Percentiles rank a stretch among this genome's conserved stretches.
phyloP scores from a whole-genome alignment of 2,113 vertebrate genomes.

The Okapia johnstoni region DNA sequence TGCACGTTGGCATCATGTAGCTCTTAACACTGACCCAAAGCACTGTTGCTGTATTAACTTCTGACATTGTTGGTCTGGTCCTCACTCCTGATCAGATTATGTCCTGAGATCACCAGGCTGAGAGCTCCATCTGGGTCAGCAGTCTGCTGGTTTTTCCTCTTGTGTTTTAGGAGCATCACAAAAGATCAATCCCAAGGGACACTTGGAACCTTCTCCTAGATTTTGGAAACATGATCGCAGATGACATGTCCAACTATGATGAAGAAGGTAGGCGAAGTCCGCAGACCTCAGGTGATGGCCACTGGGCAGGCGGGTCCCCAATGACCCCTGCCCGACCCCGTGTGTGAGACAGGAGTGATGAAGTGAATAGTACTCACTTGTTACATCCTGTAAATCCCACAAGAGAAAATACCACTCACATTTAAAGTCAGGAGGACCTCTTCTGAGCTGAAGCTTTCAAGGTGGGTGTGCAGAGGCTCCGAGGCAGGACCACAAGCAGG shows the following conservation, averaged over 20 bases:
- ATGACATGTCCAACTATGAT: conserved; percentile 97
- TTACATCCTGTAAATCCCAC: background rate
- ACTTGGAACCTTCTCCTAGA: conserved; percentile 97
- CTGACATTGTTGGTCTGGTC: background rate
- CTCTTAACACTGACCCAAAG: background rate
- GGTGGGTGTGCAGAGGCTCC: background rate
- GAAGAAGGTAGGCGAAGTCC: conserved; percentile 88
- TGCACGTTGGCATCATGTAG: rapidly evolving
- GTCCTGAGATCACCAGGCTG: background rate
- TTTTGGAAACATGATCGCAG: conserved; percentile 96
- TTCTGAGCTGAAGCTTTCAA: background rate
- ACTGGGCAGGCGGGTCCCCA: background rate
- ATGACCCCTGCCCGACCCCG: background rate
- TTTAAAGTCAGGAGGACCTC: background rate
- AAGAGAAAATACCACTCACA: background rate
- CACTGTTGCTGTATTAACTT: background rate
- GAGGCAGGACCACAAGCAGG: too few relatives aligned
- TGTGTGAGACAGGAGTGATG: background rate
- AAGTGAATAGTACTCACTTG: too few relatives aligned
- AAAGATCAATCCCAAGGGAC: conserved; percentile 96
- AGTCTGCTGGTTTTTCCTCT: background rate
- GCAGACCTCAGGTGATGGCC: background rate
- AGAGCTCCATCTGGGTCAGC: background rate
- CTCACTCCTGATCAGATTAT: background rate
- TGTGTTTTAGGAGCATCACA: conserved; percentile 91